These are phyloP conservation scores for Teleiodes luculella DNA, from an alignment of 2,888 invertebrate species.

Conservation along the genomic window DNA sequence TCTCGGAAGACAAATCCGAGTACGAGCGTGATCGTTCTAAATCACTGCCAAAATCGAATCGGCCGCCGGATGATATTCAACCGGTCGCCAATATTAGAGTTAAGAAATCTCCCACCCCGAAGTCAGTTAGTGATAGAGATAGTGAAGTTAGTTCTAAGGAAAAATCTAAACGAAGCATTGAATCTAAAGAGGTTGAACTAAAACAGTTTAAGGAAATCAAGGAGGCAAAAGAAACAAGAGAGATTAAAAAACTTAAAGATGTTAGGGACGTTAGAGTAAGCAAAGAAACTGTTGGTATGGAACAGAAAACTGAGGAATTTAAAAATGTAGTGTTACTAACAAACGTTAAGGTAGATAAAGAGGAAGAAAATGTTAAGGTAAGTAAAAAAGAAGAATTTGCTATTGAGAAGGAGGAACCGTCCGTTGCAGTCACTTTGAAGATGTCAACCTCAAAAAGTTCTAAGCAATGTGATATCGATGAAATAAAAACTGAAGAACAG, in stretches of 20 bases:
- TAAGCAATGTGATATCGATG: slow-evolving; percentile 28
- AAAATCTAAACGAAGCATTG: slow-evolving; percentile 14
- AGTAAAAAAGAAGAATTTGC: not conserved
- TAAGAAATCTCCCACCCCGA: slow-evolving; percentile 64
- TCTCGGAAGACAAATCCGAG: slow-evolving; percentile 36
- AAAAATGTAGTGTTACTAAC: slow-evolving; percentile 1
- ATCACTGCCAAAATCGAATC: slow-evolving; percentile 57
- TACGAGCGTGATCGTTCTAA: slow-evolving; percentile 35
- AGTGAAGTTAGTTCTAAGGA: slow-evolving; percentile 51
- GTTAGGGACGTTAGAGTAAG: slow-evolving; percentile 15
- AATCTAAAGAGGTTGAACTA: slow-evolving; percentile 19
- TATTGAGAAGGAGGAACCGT: slow-evolving; percentile 18
- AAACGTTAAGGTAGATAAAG: slow-evolving; percentile 1
- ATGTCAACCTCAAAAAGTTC: slow-evolving; percentile 27
- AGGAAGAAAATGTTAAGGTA: not conserved
- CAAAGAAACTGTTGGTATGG: slow-evolving; percentile 14
- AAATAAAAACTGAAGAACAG: slow-evolving; percentile 63
- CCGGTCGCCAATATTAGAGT: slow-evolving; percentile 49
- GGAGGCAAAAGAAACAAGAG: slow-evolving; percentile 18
- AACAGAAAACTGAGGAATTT: slow-evolving; percentile 5
- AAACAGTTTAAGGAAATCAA: slow-evolving; percentile 16
- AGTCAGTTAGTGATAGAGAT: slow-evolving; percentile 48
- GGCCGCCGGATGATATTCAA: slow-evolving; percentile 55
- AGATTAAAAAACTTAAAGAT: slow-evolving; percentile 19
- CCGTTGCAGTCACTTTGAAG: slow-evolving; percentile 25